A percentile compares a stretch with the other conserved stretches of the same genome.
Evolutionary conservation across 2,888 invertebrate genomes (phyloP).

Genomic region (Penaeus monodon): DNA sequence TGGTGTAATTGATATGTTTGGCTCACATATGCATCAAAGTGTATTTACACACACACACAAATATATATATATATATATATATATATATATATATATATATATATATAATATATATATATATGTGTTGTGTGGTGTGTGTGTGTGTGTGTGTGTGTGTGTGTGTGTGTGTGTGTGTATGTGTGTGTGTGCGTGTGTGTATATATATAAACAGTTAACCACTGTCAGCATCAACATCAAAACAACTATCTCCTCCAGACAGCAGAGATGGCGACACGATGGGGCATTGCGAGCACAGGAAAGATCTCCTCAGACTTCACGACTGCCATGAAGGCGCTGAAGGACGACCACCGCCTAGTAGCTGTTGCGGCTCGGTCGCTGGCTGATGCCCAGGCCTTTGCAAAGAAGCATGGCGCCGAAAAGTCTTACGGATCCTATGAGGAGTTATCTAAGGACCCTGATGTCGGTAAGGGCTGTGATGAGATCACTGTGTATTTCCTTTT

Average conservation of each 20-base stretch:
- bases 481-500: not conserved
- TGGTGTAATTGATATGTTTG: too few species aligned
- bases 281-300: conserved; percentile 86
- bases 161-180: too few species aligned
- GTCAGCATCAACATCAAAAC: not conserved
- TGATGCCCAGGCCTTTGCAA: conserved; percentile 83
- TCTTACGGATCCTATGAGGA: conserved; percentile 83
- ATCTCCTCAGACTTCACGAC: conserved; percentile 88
- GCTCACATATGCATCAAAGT: too few species aligned
- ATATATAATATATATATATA: too few species aligned
- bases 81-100: too few species aligned
- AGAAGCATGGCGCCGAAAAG: conserved; percentile 78
- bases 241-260: too few species aligned
- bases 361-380: conserved; percentile 82
- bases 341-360: conserved; percentile 81
- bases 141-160: too few species aligned
- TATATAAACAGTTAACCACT: not conserved
- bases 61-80: too few species aligned
- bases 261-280: conserved; percentile 83
- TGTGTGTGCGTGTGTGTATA: too few species aligned
- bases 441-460: conserved; percentile 79
- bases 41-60: too few species aligned
- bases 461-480: conserved; percentile 75
- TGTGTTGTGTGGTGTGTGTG: too few species aligned
- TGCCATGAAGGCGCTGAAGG: conserved; percentile 77